A percentile compares a stretch with the other conserved stretches of the same genome.
These are phyloP conservation scores for Colistium nudipinnis DNA, from an alignment of 2,113 vertebrate species.

Conservation along the genomic window DNA sequence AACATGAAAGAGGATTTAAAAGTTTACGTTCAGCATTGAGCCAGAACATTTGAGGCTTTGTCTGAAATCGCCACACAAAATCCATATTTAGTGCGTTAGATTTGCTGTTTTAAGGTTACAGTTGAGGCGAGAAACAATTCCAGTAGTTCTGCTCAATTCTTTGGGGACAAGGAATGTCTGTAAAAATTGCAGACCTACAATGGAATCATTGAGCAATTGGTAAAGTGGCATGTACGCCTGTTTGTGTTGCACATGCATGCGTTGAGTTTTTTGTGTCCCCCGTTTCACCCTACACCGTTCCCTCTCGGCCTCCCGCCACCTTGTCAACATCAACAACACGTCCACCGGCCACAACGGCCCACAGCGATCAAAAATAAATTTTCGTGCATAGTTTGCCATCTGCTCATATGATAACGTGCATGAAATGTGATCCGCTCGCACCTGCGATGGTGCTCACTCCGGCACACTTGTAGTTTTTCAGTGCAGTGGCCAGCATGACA, in stretches of 20 bases:
- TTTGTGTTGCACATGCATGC: not conserved
- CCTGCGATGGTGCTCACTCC: constrained; percentile 36
- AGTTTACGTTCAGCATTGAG: not conserved
- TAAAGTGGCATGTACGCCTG: not conserved
- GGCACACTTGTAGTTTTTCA: constrained; percentile 43
- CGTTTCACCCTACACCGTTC: constrained; percentile 20
- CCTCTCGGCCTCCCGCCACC: not conserved
- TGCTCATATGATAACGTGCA: constrained; percentile 40
- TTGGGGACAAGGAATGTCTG: not conserved
- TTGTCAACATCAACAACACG: constrained; percentile 32
- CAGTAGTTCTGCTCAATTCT: not conserved
- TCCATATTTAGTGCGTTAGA: not conserved
- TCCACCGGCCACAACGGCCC: constrained; percentile 29
- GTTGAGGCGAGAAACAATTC: not conserved
- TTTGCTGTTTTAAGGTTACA: not conserved
- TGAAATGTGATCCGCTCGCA: constrained; percentile 43
- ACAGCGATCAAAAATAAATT: constrained; percentile 30
- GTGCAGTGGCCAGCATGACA: constrained; percentile 46
- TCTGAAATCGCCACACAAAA: not conserved
- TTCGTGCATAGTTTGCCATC: constrained; percentile 41
- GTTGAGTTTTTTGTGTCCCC: too few species aligned
- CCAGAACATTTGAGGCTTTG: not conserved
- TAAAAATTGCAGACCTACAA: too few species aligned
- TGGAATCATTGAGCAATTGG: not conserved
- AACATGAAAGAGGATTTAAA: too few species aligned